Evolutionary conservation across 2,113 vertebrate species (phyloP).

Genomic region (Vidua chalybeata): DNA sequence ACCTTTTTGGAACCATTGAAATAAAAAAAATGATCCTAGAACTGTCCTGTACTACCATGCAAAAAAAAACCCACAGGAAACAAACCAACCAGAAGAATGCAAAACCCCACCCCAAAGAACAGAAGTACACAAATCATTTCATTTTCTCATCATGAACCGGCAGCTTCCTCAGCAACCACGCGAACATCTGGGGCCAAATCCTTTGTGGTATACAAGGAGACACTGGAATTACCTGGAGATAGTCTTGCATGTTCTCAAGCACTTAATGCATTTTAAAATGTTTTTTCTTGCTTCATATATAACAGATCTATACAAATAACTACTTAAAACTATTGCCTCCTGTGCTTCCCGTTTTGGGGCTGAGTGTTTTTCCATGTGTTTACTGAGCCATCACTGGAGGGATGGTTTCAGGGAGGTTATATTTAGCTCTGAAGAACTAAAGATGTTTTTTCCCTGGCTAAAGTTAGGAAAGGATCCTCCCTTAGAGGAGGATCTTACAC

Average conservation of each 20-base stretch:
- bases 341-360: not conserved
- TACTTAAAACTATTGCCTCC: not conserved
- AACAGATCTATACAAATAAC: not conserved
- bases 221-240: not conserved
- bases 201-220: not conserved
- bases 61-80: not conserved
- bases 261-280: not conserved
- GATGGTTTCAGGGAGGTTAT: not conserved
- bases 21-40: not conserved
- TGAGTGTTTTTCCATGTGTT: not conserved
- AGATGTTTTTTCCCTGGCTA: not conserved
- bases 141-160: not conserved
- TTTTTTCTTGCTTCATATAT: not conserved
- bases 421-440: constrained; percentile 3
- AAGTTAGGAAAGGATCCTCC: not conserved
- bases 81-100: not conserved
- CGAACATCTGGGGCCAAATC: not conserved
- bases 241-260: not conserved
- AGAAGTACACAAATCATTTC: not conserved
- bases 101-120: not conserved
- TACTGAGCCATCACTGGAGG: not conserved
- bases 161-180: not conserved
- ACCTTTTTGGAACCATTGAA: not conserved
- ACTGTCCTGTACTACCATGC: not conserved
- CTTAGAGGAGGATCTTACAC: not conserved